phyloP scores from a whole-genome alignment of 2,888 invertebrate genomes.

The Thecocarcelia acutangulata region DNA sequence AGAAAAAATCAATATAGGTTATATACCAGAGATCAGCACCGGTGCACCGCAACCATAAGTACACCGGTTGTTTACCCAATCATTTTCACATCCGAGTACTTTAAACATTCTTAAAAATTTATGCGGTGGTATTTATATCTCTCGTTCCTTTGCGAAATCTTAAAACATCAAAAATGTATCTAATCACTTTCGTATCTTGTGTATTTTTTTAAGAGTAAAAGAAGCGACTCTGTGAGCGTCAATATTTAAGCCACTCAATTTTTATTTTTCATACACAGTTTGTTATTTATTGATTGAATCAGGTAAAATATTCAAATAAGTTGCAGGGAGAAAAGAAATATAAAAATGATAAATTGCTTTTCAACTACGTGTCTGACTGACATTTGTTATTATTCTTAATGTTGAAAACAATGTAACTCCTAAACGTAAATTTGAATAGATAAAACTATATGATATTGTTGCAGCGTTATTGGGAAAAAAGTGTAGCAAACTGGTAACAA shows the following conservation, averaged over 20 bases:
- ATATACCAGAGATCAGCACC: too few relatives aligned
- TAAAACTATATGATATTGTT: neutral
- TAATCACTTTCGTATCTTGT: too few relatives aligned
- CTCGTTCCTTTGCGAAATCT: too few relatives aligned
- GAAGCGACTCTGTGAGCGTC: too few relatives aligned
- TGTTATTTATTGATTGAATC: slow-evolving; percentile 41
- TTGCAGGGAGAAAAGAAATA: neutral
- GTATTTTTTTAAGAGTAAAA: too few relatives aligned
- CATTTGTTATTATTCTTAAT: slow-evolving; percentile 52
- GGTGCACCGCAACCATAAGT: too few relatives aligned
- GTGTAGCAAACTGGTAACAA: neutral
- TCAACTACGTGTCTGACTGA: slow-evolving; percentile 50
- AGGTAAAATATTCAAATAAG: slow-evolving; percentile 28
- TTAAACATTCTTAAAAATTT: too few relatives aligned
- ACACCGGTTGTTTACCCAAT: too few relatives aligned
- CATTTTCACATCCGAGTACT: too few relatives aligned
- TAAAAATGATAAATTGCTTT: slow-evolving; percentile 49
- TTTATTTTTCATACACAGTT: neutral
- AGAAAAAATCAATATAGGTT: too few relatives aligned
- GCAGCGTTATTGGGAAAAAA: neutral
- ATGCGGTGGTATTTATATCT: too few relatives aligned
- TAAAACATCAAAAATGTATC: too few relatives aligned
- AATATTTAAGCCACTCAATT: neutral
- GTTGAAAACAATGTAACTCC: slow-evolving; percentile 20
- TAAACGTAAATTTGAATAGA: slow-evolving; percentile 26